Conservation (phyloP, 2,888 invertebrate species). For the Melanargia galathea region DNA sequence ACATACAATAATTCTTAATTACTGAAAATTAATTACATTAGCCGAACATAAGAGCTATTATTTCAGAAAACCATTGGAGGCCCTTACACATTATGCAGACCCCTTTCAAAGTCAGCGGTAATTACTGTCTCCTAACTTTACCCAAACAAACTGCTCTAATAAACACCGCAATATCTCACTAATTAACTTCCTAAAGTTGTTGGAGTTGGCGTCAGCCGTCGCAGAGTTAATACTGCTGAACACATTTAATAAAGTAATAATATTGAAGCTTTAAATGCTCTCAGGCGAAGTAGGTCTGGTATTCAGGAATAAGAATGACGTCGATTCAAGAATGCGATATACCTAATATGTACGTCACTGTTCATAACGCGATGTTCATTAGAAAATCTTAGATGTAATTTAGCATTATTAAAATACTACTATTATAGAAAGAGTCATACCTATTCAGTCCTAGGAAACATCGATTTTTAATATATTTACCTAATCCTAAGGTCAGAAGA, state of each 20-base stretch:
- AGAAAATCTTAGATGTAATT: not conserved
- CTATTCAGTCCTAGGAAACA: not conserved
- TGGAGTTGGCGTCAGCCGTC: conserved; percentile 20
- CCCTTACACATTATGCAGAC: conserved; percentile 24
- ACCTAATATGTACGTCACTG: not conserved
- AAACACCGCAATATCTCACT: conserved; percentile 63
- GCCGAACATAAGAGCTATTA: conserved; percentile 15
- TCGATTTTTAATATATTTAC: not conserved
- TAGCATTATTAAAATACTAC: not conserved
- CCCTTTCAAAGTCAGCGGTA: conserved; percentile 42
- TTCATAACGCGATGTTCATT: not conserved
- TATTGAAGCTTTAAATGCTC: conserved; percentile 12
- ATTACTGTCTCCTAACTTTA: conserved; percentile 50
- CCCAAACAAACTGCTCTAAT: conserved; percentile 54
- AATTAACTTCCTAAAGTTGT: conserved; percentile 46
- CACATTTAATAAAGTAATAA: conserved; percentile 14
- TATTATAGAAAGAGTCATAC: not conserved
- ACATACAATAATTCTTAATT: not conserved
- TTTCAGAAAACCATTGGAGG: conserved; percentile 14
- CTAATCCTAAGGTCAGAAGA: not conserved
- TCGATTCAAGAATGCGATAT: not conserved
- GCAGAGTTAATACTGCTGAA: conserved; percentile 16
- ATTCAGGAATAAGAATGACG: conserved; percentile 1
- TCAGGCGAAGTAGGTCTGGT: conserved; percentile 1
- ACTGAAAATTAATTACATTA: conserved; percentile 6